phyloP scores from a whole-genome alignment of 2,113 vertebrate genomes.

The Indri indri region DNA sequence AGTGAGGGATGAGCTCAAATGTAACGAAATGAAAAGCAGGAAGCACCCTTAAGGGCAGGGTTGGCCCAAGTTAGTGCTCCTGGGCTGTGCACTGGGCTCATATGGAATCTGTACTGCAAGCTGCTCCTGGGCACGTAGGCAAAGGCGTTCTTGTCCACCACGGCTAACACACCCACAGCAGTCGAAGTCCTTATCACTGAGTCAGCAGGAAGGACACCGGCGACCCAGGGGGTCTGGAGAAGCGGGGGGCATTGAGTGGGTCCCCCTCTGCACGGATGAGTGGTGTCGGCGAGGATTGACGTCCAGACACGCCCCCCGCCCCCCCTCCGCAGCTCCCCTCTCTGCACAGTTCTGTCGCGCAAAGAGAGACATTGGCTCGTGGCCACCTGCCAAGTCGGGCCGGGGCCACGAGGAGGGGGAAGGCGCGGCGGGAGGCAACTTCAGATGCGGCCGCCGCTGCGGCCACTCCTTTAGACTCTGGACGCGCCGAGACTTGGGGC shows the following conservation, averaged over 20 bases:
- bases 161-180: background rate
- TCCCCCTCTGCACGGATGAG: background rate
- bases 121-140: background rate
- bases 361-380: background rate
- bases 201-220: background rate
- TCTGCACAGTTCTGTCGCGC: background rate
- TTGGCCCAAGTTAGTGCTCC: background rate
- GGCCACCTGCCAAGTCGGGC: constrained; percentile 35
- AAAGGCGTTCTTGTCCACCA: background rate
- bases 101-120: background rate
- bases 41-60: background rate
- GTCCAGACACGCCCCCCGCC: background rate
- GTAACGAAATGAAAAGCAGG: background rate
- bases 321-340: background rate
- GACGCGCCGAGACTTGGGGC: background rate
- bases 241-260: background rate
- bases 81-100: background rate
- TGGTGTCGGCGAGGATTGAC: background rate
- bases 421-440: background rate
- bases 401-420: background rate
- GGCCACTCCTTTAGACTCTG: constrained; percentile 68
- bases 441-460: background rate
- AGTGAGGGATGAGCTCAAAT: background rate
- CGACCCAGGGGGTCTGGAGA: background rate
- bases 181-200: background rate